These are phyloP conservation scores for Enteromius treurensis DNA, from an alignment of 2,797 vertebrate species.

Conservation along the genomic window DNA sequence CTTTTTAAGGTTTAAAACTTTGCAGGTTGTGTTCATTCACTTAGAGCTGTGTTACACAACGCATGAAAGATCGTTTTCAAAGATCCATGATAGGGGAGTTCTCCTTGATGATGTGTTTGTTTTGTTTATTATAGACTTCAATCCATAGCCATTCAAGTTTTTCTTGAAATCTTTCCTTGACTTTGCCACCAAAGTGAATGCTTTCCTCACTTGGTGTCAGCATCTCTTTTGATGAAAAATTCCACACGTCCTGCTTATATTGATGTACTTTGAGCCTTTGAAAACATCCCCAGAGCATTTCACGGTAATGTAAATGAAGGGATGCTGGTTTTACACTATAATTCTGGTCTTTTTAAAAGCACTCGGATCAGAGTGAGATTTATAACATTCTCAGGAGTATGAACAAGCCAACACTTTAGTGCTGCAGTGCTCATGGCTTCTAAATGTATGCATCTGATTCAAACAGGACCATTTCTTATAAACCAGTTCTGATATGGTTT, in stretches of 20 bases:
- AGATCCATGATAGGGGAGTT: background rate
- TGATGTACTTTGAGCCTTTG: background rate
- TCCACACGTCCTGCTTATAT: background rate
- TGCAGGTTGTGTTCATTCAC: too few species aligned
- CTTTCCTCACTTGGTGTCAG: background rate
- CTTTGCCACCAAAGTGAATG: background rate
- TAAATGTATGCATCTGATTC: background rate
- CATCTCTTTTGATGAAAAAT: background rate
- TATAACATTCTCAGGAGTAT: background rate
- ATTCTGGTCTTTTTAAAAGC: conserved; percentile 8
- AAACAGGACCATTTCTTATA: background rate
- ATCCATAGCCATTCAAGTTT: background rate
- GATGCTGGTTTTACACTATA: conserved; percentile 24
- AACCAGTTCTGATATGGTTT: background rate
- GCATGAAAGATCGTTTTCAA: too few species aligned
- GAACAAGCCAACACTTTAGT: background rate
- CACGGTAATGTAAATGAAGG: background rate
- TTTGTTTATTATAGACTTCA: conserved; percentile 2
- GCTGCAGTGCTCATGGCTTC: background rate
- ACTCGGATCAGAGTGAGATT: conserved; percentile 2
- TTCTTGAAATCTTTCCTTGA: conserved; percentile 3
- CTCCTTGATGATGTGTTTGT: background rate
- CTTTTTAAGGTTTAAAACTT: too few species aligned
- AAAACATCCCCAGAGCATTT: background rate
- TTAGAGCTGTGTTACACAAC: too few species aligned